phyloP scores from a whole-genome alignment of 2,797 vertebrate species.

The Naso thynnoides region DNA sequence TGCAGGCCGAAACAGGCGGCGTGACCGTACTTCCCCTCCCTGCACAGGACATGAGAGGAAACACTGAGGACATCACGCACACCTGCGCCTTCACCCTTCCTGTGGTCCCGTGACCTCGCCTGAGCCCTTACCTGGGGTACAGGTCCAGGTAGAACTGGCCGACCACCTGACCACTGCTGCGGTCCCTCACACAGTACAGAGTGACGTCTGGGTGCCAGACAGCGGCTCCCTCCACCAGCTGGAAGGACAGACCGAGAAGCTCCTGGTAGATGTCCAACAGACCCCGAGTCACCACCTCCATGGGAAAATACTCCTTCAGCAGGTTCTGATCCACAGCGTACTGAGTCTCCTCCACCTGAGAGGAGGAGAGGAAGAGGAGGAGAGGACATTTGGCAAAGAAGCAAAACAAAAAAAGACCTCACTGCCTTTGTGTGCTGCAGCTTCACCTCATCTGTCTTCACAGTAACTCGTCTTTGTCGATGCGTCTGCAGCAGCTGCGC shows the following conservation, averaged over 20 bases:
- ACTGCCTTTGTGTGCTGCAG: too few species aligned
- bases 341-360: constrained; percentile 93
- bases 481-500: neutral
- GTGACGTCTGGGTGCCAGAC: constrained; percentile 95
- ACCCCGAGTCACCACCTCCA: constrained; percentile 95
- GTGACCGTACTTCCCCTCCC: constrained; percentile 93
- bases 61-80: neutral
- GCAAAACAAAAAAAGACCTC: too few species aligned
- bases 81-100: neutral
- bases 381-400: too few species aligned
- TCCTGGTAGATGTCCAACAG: constrained; percentile 96
- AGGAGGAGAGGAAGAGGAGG: neutral
- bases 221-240: constrained; percentile 85
- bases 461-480: neutral
- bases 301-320: constrained; percentile 97
- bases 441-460: too few species aligned
- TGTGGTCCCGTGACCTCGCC: rapidly evolving
- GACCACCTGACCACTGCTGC: constrained; percentile 78
- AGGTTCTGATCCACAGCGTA: constrained; percentile 96
- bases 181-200: constrained; percentile 90
- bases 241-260: constrained; percentile 91
- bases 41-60: constrained; percentile 20
- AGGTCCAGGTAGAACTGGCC: constrained; percentile 98
- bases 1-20: constrained; percentile 97
- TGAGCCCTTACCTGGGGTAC: constrained; percentile 87